Conservation (phyloP, 2,113 vertebrate genomes). For the Rhabdornis inornatus region DNA sequence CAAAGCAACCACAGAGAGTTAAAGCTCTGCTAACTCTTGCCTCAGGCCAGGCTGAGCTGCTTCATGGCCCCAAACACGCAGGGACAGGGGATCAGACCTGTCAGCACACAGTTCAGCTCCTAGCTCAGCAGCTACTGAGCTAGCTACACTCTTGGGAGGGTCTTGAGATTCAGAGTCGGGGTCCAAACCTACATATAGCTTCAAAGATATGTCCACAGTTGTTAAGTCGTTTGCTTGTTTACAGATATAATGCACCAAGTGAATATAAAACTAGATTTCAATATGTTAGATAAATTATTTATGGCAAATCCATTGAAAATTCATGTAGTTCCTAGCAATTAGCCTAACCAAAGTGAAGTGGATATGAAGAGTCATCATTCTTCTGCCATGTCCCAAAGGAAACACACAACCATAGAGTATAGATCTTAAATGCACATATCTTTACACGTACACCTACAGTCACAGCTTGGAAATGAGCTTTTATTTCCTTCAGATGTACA, state of each 20-base stretch:
- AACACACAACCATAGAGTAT: not conserved
- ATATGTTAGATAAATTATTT: conserved; percentile 4
- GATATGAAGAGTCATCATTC: not conserved
- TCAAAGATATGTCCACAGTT: not conserved
- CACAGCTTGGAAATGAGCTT: not conserved
- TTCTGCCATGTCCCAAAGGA: not conserved
- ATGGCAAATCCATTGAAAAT: not conserved
- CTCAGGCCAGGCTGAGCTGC: not conserved
- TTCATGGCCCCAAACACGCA: not conserved
- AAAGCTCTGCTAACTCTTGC: not conserved
- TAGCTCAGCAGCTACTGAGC: not conserved
- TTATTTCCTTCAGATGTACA: not conserved
- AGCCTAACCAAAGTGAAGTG: not conserved
- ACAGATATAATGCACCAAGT: not conserved
- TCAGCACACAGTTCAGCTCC: not conserved
- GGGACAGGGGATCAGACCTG: not conserved
- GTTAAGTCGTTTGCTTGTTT: not conserved
- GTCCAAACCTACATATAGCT: not conserved
- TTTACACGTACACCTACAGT: not conserved
- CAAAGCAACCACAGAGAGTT: not conserved
- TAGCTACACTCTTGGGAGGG: not conserved
- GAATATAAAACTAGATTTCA: not conserved
- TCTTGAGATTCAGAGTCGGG: not conserved
- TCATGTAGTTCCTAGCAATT: conserved; percentile 4
- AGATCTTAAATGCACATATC: not conserved